Evolutionary conservation across 2,113 vertebrate genomes (phyloP), one percentile per base, ranked within the genome.

Genomic region (Pedionomus torquatus): DNA sequence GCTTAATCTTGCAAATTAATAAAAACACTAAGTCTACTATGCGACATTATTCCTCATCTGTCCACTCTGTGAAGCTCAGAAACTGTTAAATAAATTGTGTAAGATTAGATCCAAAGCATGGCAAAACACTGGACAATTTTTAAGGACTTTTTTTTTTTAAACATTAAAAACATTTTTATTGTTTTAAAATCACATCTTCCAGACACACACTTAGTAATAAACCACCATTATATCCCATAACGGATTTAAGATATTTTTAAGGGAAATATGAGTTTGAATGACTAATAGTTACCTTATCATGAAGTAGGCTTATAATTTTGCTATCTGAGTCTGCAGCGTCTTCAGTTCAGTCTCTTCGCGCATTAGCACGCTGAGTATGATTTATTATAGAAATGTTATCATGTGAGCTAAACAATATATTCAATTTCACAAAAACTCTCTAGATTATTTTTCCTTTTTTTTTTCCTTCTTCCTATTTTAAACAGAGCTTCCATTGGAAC

Each of bases 351-450:
- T 99, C 99, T 99, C 99, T 99, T 99, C 99, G 99, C 99, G 99
- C 99, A 99, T 99, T 99, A 99, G 99, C 99, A 99, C 99, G 99
- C 99, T 99, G 99, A 99, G 99, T 99, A 99, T 99, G 99, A 99
- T 99, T 99, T 99, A 99, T 99, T 99, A 99, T 99, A 99, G 98
- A 99, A 99, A 99, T 99, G 99, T 99, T 99, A 99, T 99, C 99
- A 99, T 99, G 98, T 99, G 99, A 99, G 98, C 99, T 99, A 99
- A 97, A 99, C 99, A 99, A 99, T 98, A 98, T 98, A 98, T 98
- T 99, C 99, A 99, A 98, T 98, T 99, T 99, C 98, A 99, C 97
- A 98, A 98, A 98, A 98, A 98, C 97, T 98, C 98, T 98, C 98
- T 99, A 99, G 96, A 97, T 97, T 98, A 98, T 96, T 96, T 95